phyloP scores from a whole-genome alignment of 2,888 invertebrate genomes.

The Cantharis nigra region DNA sequence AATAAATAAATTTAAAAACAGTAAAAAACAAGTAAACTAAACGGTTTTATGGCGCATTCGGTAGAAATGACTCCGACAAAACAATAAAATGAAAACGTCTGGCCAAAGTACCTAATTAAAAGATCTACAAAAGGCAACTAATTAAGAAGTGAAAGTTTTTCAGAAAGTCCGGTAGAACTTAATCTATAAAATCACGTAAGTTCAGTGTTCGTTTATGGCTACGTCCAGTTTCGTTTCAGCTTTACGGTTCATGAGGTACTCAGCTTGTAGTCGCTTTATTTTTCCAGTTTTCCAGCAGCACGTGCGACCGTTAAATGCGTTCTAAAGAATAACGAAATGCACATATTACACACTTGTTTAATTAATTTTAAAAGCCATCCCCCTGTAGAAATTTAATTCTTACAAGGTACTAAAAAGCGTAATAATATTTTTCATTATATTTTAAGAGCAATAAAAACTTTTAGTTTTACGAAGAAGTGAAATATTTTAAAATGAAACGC shows the following conservation, averaged over 20 bases:
- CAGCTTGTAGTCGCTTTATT: not conserved
- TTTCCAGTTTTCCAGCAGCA: slow-evolving; percentile 8
- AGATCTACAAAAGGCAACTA: not conserved
- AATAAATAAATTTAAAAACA: not conserved
- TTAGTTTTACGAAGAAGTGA: not conserved
- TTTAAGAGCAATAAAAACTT: not conserved
- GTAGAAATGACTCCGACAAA: not conserved
- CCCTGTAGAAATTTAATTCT: not conserved
- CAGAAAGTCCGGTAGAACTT: slow-evolving; percentile 2
- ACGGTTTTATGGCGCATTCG: not conserved
- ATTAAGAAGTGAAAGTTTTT: not conserved
- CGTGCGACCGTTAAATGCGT: slow-evolving; percentile 1
- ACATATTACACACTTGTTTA: not conserved
- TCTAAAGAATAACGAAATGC: not conserved
- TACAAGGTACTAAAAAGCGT: not conserved
- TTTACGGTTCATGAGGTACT: slow-evolving; percentile 17
- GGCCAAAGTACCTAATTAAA: not conserved
- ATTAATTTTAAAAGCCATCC: not conserved
- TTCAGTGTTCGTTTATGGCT: slow-evolving; percentile 16
- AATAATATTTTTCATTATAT: not conserved
- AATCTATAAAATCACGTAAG: slow-evolving; percentile 13
- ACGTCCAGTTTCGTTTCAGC: slow-evolving; percentile 13
- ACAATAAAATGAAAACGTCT: not conserved
- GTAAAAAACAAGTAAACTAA: not conserved
- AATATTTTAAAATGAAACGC: not conserved